Percentiles rank a stretch among this genome's conserved stretches.
These are phyloP conservation scores for Toxotes chatareus DNA, from an alignment of 2,113 vertebrate species.

Conservation along the genomic window DNA sequence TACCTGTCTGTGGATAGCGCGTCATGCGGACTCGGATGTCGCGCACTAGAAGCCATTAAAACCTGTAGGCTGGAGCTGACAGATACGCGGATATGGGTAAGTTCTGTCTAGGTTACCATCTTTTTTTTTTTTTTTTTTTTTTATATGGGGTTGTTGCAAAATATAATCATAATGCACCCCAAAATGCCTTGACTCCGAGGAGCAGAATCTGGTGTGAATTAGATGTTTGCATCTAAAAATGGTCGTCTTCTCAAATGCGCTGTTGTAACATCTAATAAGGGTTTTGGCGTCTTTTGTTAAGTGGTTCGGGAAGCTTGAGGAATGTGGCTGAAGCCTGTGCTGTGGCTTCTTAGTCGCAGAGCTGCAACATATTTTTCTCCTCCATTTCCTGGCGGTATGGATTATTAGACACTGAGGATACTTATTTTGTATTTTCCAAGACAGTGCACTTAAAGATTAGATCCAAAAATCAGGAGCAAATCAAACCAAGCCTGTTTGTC, in stretches of 20 bases:
- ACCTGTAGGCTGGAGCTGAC: conserved; percentile 83
- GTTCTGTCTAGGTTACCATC: conserved; percentile 56
- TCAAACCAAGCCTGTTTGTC: background rate
- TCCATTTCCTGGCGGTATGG: conserved; percentile 36
- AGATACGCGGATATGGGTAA: conserved; percentile 84
- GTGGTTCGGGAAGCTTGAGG: conserved; percentile 49
- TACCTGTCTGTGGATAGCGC: conserved; percentile 78
- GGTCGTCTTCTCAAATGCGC: background rate
- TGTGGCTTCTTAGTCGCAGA: conserved; percentile 63
- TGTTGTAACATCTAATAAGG: background rate
- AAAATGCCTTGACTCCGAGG: background rate
- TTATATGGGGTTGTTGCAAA: conserved; percentile 20
- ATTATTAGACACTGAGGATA: conserved; percentile 9
- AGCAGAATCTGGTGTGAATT: conserved; percentile 4
- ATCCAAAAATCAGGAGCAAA: background rate
- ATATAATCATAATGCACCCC: background rate
- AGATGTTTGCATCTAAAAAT: conserved; percentile 22
- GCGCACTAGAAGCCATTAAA: conserved; percentile 80
- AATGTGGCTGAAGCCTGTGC: conserved; percentile 56
- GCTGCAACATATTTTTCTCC: conserved; percentile 65
- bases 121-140: conserved; percentile 13
- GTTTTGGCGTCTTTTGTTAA: conserved; percentile 23
- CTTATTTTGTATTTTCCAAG: conserved; percentile 10
- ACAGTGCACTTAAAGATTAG: background rate
- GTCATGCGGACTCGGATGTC: conserved; percentile 82